Conservation (phyloP, 2,888 invertebrate genomes). For the Oxycera nigricornis region DNA sequence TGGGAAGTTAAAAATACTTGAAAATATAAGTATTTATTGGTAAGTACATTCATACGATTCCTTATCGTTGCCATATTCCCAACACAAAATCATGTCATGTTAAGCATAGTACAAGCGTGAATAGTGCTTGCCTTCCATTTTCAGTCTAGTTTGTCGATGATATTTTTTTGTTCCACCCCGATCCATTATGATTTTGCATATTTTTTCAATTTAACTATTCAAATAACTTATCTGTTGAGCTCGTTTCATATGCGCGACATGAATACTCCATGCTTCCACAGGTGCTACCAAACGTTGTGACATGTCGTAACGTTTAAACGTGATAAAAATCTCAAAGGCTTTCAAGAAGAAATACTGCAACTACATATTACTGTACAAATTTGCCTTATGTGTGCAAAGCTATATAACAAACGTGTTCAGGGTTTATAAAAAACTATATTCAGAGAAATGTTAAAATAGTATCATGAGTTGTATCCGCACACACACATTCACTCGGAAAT, state of each 20-base stretch:
- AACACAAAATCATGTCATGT: too few relatives aligned
- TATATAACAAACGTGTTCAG: constrained; percentile 5
- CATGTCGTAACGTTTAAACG: constrained; percentile 44
- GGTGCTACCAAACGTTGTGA: constrained; percentile 38
- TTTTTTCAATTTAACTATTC: constrained; percentile 37
- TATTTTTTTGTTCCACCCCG: too few relatives aligned
- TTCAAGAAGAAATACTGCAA: not conserved
- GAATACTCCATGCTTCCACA: constrained; percentile 32
- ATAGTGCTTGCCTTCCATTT: too few relatives aligned
- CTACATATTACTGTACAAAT: not conserved
- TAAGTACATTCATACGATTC: too few relatives aligned
- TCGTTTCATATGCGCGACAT: constrained; percentile 24
- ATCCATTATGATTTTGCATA: constrained; percentile 30
- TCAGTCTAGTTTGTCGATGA: too few relatives aligned
- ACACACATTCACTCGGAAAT: not conserved
- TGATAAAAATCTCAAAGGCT: constrained; percentile 41
- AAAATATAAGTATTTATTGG: too few relatives aligned
- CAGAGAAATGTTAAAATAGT: too few relatives aligned
- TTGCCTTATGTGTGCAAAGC: not conserved
- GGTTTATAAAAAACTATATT: not conserved
- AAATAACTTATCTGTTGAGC: constrained; percentile 34
- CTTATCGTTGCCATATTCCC: too few relatives aligned
- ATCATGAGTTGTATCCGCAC: too few relatives aligned
- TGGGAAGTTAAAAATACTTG: too few relatives aligned
- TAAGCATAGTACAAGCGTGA: too few relatives aligned